Base-by-base conservation (phyloP, 2,113 vertebrate genomes). In the Cinclus cinclus region DNA sequence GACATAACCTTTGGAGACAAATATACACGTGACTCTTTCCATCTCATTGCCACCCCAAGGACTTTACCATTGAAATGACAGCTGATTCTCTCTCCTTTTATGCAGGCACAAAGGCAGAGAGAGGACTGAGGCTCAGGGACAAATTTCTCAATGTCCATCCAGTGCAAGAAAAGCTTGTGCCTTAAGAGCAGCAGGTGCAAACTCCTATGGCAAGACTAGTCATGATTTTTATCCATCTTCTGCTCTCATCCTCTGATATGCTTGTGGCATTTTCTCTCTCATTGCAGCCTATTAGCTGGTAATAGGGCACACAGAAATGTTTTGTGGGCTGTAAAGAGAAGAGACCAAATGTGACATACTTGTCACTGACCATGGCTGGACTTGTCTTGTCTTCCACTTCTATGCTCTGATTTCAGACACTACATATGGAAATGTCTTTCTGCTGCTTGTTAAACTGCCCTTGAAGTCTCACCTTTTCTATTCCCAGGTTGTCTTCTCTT, bases 401-500 rank as follows among this genome's bases (percentile, higher is more conserved):
- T 0, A 0, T 16, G 30, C 59, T 90, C 28, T 46, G 46, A 11
- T 80, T 95, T 93, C 59, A 88, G 67, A 65, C 30, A 65, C 12
- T 86, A 19, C 39, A 10, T 78, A 87, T 46, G 76, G 47, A 94
- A 91, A 87, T 84, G 12, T 75, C 30, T 91, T 92, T 87, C 58
- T 94, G 49, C 41, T 94, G 76, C 31, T 87, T 89, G 62, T 62
- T 91, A 82, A 87, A 95, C 87, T 1, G 4, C 50, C 69, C 73
- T 94, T 94, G 83, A 92, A 91, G 53, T 71, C 62, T 87, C 89
- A 87, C 58, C 56, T 41, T 89, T 84, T 63, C 62, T 87, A 62
- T 65, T 92, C n/a, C 20, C 49, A 87, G 31, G 25, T 64, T 91
- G 53, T 33, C 44, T 92, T 94, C 60, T 82, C 37, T 82, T 53